Evolutionary conservation across 2,888 invertebrate genomes (phyloP), one percentile per base, ranked within the genome.

Genomic region (Zhuqinia jingwanae): DNA sequence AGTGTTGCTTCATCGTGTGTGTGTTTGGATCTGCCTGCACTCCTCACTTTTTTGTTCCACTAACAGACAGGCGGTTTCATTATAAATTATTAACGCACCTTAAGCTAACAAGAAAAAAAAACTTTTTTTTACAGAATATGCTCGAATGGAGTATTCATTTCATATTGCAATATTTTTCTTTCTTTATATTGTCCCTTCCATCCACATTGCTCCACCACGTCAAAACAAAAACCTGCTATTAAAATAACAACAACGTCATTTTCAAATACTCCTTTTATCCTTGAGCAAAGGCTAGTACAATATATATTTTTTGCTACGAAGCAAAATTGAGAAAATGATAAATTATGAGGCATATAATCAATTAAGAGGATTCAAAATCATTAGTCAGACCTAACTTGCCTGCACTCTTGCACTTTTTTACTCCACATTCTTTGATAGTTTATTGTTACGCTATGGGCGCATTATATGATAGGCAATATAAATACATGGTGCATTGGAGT

Each of bases 221-320:
- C 22, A 42, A 42, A 68, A 5, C 45, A 5, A 42, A 68, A 68
- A 5, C 45, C 20, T 20, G 10, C 42, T 17, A 45, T 68, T 68
- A 68, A 45, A 27, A 22, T 68, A 42, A 68, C 65, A n/a, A 68
- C 36, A 68, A n/a, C n/a, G 22, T 68, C 42, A 68, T 68, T n/a
- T 68, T 42, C 20, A 68, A 45, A 36, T 20, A 68, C 45, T 68
- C 45, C 42, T 42, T 68, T 68, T 68, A 68, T 68, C 65, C 65
- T 68, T 68, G 65, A 45, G 65, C 42, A 68, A 17, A 36, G 42
- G 36, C 63, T 27, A 27, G 13, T 2, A 36, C 65, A 42, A 42
- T 42, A 20, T 20, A 1, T 2, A 17, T 36, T 45, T 10, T 6
- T 68, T 36, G 36, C 36, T 36, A 6, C 36, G 36, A 8, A 36